Percentiles rank a stretch among this genome's conserved stretches.
These are phyloP conservation scores for Pristionchus entomophagus DNA, from an alignment of 2,888 invertebrate genomes.

Conservation along the genomic window DNA sequence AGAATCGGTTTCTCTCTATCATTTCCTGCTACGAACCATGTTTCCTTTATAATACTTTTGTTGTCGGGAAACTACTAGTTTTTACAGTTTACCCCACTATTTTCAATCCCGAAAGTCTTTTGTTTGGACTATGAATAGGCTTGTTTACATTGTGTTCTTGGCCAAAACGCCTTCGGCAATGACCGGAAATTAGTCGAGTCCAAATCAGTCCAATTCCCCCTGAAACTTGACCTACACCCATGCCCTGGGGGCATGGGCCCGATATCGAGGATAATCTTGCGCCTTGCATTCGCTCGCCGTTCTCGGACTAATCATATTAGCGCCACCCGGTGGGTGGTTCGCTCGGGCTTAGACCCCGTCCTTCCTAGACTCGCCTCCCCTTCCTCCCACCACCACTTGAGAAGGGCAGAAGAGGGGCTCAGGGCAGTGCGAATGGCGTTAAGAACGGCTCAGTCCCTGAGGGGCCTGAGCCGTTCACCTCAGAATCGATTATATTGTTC, in stretches of 20 bases:
- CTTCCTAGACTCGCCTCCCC: no score
- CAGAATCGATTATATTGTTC: neutral
- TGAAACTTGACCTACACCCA: neutral
- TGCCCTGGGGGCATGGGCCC: neutral
- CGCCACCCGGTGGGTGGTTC: constrained; percentile 40
- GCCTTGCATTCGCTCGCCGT: no score
- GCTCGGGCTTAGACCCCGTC: neutral
- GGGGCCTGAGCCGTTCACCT: neutral
- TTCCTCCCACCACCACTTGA: neutral
- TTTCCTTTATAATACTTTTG: no score
- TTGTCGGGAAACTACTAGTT: no score
- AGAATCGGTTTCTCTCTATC: neutral
- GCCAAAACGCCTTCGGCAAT: neutral
- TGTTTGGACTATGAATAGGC: constrained; percentile 1
- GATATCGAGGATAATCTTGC: constrained; percentile 14
- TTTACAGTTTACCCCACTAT: no score
- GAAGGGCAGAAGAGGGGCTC: neutral
- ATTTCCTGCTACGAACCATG: no score
- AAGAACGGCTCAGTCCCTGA: neutral
- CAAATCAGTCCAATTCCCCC: no score
- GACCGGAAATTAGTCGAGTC: neutral
- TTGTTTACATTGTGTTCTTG: neutral
- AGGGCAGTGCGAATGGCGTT: neutral
- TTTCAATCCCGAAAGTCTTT: no score
- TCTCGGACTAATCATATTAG: constrained; percentile 43